A percentile compares a stretch with the other conserved stretches of the same genome.
phyloP scores from a whole-genome alignment of 37 sponge, comb jelly and placozoan genomes.

The Beroe forskalii region DNA sequence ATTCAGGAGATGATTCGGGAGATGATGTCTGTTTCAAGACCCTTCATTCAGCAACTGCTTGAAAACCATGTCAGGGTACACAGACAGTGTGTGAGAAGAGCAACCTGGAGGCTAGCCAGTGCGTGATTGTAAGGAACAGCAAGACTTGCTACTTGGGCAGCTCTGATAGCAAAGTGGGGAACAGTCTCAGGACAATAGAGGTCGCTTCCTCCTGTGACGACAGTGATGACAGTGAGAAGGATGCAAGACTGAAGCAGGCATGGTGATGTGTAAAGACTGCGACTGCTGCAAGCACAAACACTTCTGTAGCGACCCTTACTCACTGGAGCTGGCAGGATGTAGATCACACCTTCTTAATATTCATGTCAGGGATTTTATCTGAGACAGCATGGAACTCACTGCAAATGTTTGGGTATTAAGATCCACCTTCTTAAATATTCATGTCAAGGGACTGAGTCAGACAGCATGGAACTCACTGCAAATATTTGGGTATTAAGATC shows the following conservation, averaged over 20 bases:
- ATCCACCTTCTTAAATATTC: too few species aligned
- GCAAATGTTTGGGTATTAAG: too few species aligned
- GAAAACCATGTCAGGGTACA: neutral
- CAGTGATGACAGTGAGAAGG: neutral
- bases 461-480: too few species aligned
- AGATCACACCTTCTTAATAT: neutral
- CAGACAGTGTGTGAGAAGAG: neutral
- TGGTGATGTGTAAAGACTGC: constrained; percentile 11
- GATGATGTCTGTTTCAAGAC: neutral
- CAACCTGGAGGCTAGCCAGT: neutral
- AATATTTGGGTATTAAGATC: too few species aligned
- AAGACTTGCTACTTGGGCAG: neutral
- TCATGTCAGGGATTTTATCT: neutral
- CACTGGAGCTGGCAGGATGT: too few species aligned
- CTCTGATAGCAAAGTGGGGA: neutral
- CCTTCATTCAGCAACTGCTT: neutral
- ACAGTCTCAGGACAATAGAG: neutral
- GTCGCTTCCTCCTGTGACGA: neutral
- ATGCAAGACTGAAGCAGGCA: neutral
- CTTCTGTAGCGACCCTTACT: too few species aligned
- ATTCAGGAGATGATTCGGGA: neutral
- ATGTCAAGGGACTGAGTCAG: too few species aligned
- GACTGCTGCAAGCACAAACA: neutral
- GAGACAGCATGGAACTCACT: neutral
- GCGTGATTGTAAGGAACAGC: neutral